phyloP scores from a whole-genome alignment of 1,140 invertebrate species.

The Cyrtorhinus lividipennis region DNA sequence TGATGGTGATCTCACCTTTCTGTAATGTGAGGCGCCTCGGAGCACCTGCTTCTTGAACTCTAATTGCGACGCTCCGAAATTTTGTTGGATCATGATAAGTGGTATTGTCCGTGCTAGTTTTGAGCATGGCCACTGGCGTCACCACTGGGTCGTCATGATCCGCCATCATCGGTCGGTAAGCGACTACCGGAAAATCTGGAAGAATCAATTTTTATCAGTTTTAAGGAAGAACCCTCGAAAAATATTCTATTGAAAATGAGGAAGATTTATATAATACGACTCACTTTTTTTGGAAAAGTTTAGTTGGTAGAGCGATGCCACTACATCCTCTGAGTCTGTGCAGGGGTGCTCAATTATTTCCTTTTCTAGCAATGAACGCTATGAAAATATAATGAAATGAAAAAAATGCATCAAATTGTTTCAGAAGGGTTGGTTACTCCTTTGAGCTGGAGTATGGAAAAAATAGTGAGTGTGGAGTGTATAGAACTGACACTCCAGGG shows the following conservation, averaged over 20 bases:
- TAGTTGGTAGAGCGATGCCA: slow-evolving; percentile 12
- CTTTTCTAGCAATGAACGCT: slow-evolving; percentile 19
- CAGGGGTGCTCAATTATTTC: slow-evolving; percentile 21
- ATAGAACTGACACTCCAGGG: no score
- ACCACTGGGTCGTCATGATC: slow-evolving; percentile 19
- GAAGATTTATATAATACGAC: neutral
- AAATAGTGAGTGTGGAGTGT: no score
- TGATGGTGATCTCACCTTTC: neutral
- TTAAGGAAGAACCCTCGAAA: neutral
- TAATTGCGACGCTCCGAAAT: slow-evolving; percentile 16
- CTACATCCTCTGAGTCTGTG: slow-evolving; percentile 15
- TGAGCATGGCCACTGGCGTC: slow-evolving; percentile 19
- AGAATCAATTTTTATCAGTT: neutral
- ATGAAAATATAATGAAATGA: neutral
- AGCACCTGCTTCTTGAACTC: neutral
- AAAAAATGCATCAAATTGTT: neutral
- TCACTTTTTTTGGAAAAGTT: slow-evolving; percentile 17
- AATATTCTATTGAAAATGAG: neutral
- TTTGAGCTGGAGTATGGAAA: no score
- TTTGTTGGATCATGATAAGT: slow-evolving; percentile 13
- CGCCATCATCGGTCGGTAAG: slow-evolving; percentile 19
- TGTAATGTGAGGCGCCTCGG: slow-evolving; percentile 3
- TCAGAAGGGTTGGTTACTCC: neutral
- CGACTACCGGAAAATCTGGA: slow-evolving; percentile 16
- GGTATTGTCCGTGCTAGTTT: neutral